Base-by-base conservation (phyloP, 1,140 invertebrate species). In the Babylonia areolata region DNA sequence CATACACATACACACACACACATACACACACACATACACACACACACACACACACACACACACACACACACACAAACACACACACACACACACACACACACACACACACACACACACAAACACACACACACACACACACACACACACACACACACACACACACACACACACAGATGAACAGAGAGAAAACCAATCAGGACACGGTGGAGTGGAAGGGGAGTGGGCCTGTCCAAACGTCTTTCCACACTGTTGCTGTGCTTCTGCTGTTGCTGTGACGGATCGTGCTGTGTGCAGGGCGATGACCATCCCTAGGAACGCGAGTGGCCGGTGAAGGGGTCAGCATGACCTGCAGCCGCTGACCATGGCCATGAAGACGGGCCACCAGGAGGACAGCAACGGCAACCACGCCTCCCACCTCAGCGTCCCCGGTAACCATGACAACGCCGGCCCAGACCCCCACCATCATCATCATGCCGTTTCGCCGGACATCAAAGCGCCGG, bases 371-470 rank as follows among this genome's bases (percentile, higher is more conserved):
- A 54, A 82, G 15, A 64, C 15, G 31, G 81, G 64, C 33, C 81
- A 82, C 31, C 54, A 82, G 31, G 81, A 54, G 54, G 81, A 82
- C 81, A 82, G 81, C 81, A 82, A 82, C 54, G 81, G 81, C 33
- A 82, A 82, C 54, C 80, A 81, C 33, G 20, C 46, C 42, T 58
- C 42, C 3, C 12, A n/a, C 80, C 31, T n/a, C 46, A 39, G 31
- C 23, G 58, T 46, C 40, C 17, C 79, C 42, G 28, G 31, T 17
- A 3, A 73, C 28, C 71, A 35, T 3, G 33, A 31, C 28, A 73
- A 6, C 77, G 28, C 39, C 39, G 28, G 9, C 77, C 28, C 77
- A 1, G 39, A 1, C 77, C 2, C 15, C 37, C 77, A 28, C 1
- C 37, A 79, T 17, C 77, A 31, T 28, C 37, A 40, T 31, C 31